Evolutionary conservation across 92 coral and sea anemone genomes (phyloP), one percentile per base, ranked within the genome.

Genomic region (Hydrozoanthus gracilis): DNA sequence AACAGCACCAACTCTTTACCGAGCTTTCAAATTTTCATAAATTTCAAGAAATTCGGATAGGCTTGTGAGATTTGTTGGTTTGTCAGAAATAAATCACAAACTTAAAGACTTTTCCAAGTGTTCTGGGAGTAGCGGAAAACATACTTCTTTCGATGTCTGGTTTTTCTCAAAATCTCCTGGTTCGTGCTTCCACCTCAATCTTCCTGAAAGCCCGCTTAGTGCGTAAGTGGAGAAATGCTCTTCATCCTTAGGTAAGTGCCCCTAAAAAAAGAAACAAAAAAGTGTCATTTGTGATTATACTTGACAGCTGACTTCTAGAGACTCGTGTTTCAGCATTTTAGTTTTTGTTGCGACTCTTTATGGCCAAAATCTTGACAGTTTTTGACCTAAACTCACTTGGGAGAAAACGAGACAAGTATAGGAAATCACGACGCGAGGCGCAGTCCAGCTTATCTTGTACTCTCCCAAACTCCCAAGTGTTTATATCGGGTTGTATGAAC

Each of bases 141-240:
- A 64, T 86, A 95, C 99, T 92, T 95, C 93, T n/a, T 91, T 83
- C 13, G 92, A 69, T 3, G 86, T 88, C 55, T 39, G 83, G 73
- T 90, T 88, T 7, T 91, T 78, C 89, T 93, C 97, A 73, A 95
- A 96, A 87, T 96, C 99, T 49, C 97, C 99, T 44, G 98, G 98
- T 71, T 93, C 95, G 12, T 96, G 99, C 64, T 91, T 93, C 99
- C 99, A 96, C 56, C 27, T 83, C n/a, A 88, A 54, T 48, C 83
- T 65, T 51, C 99, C 99, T 18, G 94, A 88, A 61, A 61, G 77
- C 39, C 94, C 92, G 77, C 91, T 90, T 67, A 96, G 70, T 0
- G 99, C 98, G 20, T 89, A 96, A 1, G 95, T 90, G 3, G 98
- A 95, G 58, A 94, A 95, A 76, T 96, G 98, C 13, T 87, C 96